Evolutionary conservation across 1,140 invertebrate species (phyloP).

Genomic region (Apis cerana): DNA sequence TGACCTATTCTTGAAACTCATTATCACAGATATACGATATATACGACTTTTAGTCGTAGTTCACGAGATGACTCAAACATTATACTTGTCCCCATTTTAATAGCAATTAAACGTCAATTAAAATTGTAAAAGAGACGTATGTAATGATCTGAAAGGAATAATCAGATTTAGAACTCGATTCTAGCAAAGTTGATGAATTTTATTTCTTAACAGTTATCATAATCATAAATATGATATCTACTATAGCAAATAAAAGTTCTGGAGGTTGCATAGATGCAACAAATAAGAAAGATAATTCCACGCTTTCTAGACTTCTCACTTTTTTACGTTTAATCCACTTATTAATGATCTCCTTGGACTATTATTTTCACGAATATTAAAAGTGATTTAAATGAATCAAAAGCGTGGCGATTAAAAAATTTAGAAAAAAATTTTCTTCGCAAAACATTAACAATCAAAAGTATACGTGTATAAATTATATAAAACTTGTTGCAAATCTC

Average conservation of each 20-base stretch:
- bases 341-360: conserved; percentile 26
- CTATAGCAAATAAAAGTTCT: not conserved
- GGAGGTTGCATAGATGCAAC: not conserved
- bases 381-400: not conserved
- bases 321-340: conserved; percentile 41
- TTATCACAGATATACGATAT: not conserved
- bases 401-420: not conserved
- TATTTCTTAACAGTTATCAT: not conserved
- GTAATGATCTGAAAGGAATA: not conserved
- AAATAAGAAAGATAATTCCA: conserved; percentile 41
- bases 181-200: not conserved
- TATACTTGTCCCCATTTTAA: not conserved
- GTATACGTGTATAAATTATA: too few relatives aligned
- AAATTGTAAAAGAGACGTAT: not conserved
- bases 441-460: not conserved
- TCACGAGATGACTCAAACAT: not conserved
- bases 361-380: conserved; percentile 18
- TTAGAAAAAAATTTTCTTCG: conserved; percentile 9
- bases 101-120: conserved; percentile 4
- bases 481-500: too few relatives aligned
- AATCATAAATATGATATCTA: too few relatives aligned
- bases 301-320: conserved; percentile 61
- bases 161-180: not conserved
- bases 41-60: too few relatives aligned
- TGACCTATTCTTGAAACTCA: not conserved